A percentile compares a stretch with the other conserved stretches of the same genome.
phyloP scores from a whole-genome alignment of 1,140 invertebrate species.

The Alviniconcha marisindica region DNA sequence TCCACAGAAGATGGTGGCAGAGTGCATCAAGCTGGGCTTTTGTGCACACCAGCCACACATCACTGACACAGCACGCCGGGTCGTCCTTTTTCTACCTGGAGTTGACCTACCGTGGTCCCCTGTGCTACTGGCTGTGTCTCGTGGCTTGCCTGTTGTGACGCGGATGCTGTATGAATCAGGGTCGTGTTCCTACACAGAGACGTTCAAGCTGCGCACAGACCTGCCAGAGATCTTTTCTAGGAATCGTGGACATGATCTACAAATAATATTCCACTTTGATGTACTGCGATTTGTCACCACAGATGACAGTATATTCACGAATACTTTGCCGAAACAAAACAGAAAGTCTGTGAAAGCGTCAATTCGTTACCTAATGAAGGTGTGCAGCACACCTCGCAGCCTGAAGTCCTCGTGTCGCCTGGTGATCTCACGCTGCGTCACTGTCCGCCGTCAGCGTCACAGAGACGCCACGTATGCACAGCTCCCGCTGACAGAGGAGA shows the following conservation, averaged over 20 bases:
- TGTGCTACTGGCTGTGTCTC: not conserved
- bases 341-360: not conserved
- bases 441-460: not conserved
- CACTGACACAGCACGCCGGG: not conserved
- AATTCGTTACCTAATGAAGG: not conserved
- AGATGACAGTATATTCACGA: not conserved
- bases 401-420: slow-evolving; percentile 11
- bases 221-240: not conserved
- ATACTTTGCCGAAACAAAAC: not conserved
- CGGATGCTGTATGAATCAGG: slow-evolving; percentile 17
- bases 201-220: not conserved
- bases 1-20: not conserved
- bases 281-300: not conserved
- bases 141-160: not conserved
- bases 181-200: not conserved
- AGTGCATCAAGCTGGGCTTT: slow-evolving; percentile 11
- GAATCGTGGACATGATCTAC: not conserved
- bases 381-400: not conserved
- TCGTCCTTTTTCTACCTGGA: not conserved
- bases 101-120: not conserved
- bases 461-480: not conserved
- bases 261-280: not conserved
- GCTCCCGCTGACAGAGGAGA: not conserved
- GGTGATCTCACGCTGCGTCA: slow-evolving; percentile 16
- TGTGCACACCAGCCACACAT: not conserved